Evolutionary conservation across 2,113 vertebrate species (phyloP).

Genomic region (Anarrhichthys ocellatus): DNA sequence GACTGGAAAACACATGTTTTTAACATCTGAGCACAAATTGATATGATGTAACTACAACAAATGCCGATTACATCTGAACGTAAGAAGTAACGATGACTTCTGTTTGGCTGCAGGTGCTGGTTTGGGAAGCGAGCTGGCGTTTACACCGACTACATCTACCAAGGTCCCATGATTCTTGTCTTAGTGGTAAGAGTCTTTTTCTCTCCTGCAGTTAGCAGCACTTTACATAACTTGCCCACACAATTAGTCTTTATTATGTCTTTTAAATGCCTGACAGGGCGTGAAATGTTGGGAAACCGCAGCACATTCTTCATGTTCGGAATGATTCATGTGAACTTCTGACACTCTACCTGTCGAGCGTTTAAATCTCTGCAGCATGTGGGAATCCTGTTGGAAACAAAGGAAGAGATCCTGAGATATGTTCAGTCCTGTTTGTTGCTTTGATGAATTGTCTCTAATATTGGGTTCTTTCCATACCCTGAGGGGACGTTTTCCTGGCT

Average conservation of each 20-base stretch:
- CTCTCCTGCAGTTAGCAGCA: slow-evolving; percentile 6
- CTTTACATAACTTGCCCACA: not conserved
- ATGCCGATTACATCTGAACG: not conserved
- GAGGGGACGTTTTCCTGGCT: not conserved
- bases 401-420: slow-evolving; percentile 2
- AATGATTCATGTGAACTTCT: slow-evolving; percentile 18
- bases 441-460: not conserved
- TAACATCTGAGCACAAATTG: not conserved
- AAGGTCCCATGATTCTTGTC: slow-evolving; percentile 98
- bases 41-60: not conserved
- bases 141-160: slow-evolving; percentile 98
- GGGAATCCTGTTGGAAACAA: not conserved
- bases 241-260: slow-evolving; percentile 40
- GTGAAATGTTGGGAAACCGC: slow-evolving; percentile 1
- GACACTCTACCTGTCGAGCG: not conserved
- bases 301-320: slow-evolving; percentile 31
- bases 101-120: slow-evolving; percentile 90
- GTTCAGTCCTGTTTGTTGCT: not conserved
- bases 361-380: slow-evolving; percentile 27
- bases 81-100: not conserved
- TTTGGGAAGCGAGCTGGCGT: slow-evolving; percentile 95
- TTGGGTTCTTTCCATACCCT: not conserved
- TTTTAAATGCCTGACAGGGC: slow-evolving; percentile 1
- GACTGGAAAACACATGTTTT: not conserved
- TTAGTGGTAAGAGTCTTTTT: slow-evolving; percentile 89